Conservation (phyloP, 92 coral and sea anemone species). For the Nematostella vectensis region DNA sequence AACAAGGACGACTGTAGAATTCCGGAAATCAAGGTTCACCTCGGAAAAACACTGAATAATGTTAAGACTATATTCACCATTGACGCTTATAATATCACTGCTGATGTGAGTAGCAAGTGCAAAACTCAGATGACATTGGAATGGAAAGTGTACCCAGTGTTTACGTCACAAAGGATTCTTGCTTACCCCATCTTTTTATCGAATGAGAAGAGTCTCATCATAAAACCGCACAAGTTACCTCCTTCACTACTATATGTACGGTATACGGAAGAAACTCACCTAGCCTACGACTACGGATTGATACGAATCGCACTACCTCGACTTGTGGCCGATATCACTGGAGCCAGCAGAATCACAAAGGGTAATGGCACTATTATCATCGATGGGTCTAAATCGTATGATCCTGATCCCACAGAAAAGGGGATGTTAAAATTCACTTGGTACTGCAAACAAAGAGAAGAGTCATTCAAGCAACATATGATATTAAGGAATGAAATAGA, state of each 20-base stretch:
- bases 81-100: conserved; percentile 11
- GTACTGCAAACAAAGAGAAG: conserved; percentile 45
- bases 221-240: conserved; percentile 10
- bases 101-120: conserved; percentile 6
- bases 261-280: too few species aligned
- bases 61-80: conserved; percentile 22
- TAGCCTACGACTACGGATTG: conserved; percentile 39
- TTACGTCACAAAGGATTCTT: conserved; percentile 11
- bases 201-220: conserved; percentile 1
- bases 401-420: conserved; percentile 19
- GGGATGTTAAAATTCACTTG: conserved; percentile 34
- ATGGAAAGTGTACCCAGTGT: conserved; percentile 20
- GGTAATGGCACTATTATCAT: conserved; percentile 31
- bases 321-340: conserved; percentile 21
- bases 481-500: background rate
- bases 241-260: conserved; percentile 27
- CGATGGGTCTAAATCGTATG: conserved; percentile 37
- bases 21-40: conserved; percentile 20
- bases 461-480: conserved; percentile 16
- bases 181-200: conserved; percentile 19
- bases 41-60: conserved; percentile 18
- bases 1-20: conserved; percentile 40
- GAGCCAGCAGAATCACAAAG: conserved; percentile 19
- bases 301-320: conserved; percentile 37
- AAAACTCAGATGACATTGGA: conserved; percentile 5